Percentiles rank a stretch among this genome's conserved stretches.
phyloP scores from a whole-genome alignment of 2,888 invertebrate genomes.

The Tenthredo livida region DNA sequence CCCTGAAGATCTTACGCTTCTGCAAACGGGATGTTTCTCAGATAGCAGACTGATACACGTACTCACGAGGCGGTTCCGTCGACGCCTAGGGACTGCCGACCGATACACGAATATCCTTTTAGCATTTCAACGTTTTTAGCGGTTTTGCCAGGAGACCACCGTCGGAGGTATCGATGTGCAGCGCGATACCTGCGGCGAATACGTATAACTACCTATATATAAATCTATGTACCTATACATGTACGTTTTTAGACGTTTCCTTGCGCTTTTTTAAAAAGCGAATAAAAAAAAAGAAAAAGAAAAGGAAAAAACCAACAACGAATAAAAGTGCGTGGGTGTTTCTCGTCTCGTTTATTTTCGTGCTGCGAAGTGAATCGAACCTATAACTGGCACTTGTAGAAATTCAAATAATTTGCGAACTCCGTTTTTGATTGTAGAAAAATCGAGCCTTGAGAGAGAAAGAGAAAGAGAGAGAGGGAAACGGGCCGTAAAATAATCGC shows the following conservation, averaged over 20 bases:
- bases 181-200: slow-evolving; percentile 48
- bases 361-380: slow-evolving; percentile 19
- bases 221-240: background rate
- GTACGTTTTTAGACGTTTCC: slow-evolving; percentile 7
- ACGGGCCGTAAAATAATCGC: background rate
- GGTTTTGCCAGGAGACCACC: slow-evolving; percentile 47
- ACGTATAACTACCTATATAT: background rate
- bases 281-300: slow-evolving; percentile 32
- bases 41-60: slow-evolving; percentile 41
- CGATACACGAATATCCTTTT: slow-evolving; percentile 71
- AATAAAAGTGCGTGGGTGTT: slow-evolving; percentile 37
- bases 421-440: background rate
- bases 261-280: background rate
- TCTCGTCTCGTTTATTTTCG: slow-evolving; percentile 24
- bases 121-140: slow-evolving; percentile 58
- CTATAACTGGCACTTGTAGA: slow-evolving; percentile 1
- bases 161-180: slow-evolving; percentile 40
- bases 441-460: background rate
- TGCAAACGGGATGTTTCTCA: slow-evolving; percentile 9
- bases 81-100: slow-evolving; percentile 61
- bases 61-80: slow-evolving; percentile 41
- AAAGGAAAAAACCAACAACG: background rate
- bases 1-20: background rate
- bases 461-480: background rate
- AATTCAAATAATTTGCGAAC: background rate